phyloP scores from a whole-genome alignment of 2,797 vertebrate species.

The Pagetopsis macropterus region DNA sequence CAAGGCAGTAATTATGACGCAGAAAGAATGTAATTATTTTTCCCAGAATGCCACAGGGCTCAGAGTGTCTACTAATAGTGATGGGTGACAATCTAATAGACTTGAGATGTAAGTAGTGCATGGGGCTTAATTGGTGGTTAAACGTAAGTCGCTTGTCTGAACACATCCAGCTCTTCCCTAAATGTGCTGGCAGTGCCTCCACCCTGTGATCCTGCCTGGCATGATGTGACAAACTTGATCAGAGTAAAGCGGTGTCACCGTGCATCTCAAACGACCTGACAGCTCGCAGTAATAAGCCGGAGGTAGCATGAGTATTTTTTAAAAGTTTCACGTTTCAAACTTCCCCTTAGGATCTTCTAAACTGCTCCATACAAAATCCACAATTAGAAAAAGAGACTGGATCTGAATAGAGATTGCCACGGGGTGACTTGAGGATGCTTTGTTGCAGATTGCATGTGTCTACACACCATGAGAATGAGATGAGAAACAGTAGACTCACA shows the following conservation, averaged over 20 bases:
- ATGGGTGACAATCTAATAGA: slow-evolving; percentile 78
- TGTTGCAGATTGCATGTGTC: slow-evolving; percentile 3
- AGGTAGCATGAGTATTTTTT: slow-evolving; percentile 40
- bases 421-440: slow-evolving; percentile 25
- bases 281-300: slow-evolving; percentile 56
- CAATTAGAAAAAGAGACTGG: slow-evolving; percentile 6
- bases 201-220: slow-evolving; percentile 60
- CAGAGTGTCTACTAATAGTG: slow-evolving; percentile 68
- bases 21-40: slow-evolving; percentile 78
- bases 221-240: slow-evolving; percentile 72
- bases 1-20: slow-evolving; percentile 76
- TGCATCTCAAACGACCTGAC: slow-evolving; percentile 48
- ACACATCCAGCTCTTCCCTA: slow-evolving; percentile 45
- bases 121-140: slow-evolving; percentile 73
- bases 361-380: slow-evolving; percentile 25
- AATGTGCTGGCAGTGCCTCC: slow-evolving; percentile 44
- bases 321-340: slow-evolving; percentile 46
- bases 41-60: slow-evolving; percentile 72
- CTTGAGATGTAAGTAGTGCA: slow-evolving; percentile 55
- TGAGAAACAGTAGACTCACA: not conserved
- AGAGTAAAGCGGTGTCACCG: slow-evolving; percentile 44
- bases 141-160: slow-evolving; percentile 69
- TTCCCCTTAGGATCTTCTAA: slow-evolving; percentile 20
- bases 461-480: not conserved
- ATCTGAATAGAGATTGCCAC: slow-evolving; percentile 19